Conservation (phyloP, 2,888 invertebrate genomes). For the Idaea straminata region DNA sequence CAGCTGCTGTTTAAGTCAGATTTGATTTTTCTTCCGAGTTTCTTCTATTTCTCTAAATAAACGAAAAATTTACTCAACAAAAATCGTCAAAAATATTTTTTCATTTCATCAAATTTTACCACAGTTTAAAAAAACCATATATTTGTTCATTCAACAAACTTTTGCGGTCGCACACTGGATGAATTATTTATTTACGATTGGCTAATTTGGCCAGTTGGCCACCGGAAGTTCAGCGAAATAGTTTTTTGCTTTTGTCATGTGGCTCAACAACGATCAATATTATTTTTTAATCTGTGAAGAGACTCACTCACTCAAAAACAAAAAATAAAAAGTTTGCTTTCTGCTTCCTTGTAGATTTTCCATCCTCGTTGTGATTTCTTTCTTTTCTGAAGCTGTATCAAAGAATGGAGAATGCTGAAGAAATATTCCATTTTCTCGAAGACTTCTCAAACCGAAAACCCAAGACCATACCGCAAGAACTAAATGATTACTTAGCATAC, state of each 20-base stretch:
- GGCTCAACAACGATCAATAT: too few relatives aligned
- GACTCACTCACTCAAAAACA: not conserved
- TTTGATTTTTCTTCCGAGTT: constrained; percentile 18
- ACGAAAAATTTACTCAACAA: not conserved
- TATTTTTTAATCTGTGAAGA: too few relatives aligned
- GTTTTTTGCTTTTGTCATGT: too few relatives aligned
- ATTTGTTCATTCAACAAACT: not conserved
- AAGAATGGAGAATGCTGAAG: constrained; percentile 91
- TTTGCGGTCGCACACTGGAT: not conserved
- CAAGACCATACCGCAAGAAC: constrained; percentile 91
- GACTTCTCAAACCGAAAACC: constrained; percentile 88
- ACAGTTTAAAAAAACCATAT: not conserved
- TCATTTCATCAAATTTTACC: not conserved
- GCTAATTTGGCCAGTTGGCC: not conserved
- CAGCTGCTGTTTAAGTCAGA: not conserved
- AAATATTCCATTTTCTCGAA: constrained; percentile 90
- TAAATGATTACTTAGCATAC: constrained; percentile 93
- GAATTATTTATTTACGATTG: not conserved
- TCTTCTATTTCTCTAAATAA: constrained; percentile 6
- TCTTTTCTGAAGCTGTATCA: not conserved
- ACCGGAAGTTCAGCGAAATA: not conserved
- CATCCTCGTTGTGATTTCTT: not conserved
- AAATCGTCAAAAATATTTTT: not conserved
- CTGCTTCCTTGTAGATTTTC: not conserved
- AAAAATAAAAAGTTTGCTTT: not conserved